Percentiles rank a stretch among this genome's conserved stretches.
These are phyloP conservation scores for Netelia melanura DNA, from an alignment of 2,888 invertebrate species.

Conservation along the genomic window DNA sequence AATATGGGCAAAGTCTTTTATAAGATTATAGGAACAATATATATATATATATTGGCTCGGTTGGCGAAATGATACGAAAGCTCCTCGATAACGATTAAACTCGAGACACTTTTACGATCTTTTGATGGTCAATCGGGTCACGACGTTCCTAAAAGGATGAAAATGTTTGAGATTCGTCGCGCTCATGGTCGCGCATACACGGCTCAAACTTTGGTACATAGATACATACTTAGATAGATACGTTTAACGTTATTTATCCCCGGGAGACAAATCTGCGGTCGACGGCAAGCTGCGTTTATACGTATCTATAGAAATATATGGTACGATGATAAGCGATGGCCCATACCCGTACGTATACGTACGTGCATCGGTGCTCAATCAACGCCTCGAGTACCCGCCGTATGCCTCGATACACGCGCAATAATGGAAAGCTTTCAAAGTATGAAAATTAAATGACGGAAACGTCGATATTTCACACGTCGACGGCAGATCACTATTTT, in stretches of 20 bases:
- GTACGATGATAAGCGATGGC: too few species aligned
- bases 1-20: neutral
- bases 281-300: slow-evolving; percentile 23
- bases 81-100: slow-evolving; percentile 49
- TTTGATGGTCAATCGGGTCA: slow-evolving; percentile 43
- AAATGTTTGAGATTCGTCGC: slow-evolving; percentile 42
- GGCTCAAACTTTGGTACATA: neutral
- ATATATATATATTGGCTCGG: slow-evolving; percentile 6
- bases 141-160: slow-evolving; percentile 23
- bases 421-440: slow-evolving; percentile 1
- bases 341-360: too few species aligned
- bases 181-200: neutral
- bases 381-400: too few species aligned
- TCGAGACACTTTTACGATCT: slow-evolving; percentile 47
- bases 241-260: neutral
- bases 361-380: too few species aligned
- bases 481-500: slow-evolving; percentile 30
- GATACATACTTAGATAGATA: neutral
- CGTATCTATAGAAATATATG: neutral
- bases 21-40: neutral
- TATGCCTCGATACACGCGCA: neutral
- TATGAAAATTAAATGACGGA: slow-evolving; percentile 45
- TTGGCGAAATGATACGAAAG: slow-evolving; percentile 20
- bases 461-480: slow-evolving; percentile 46
- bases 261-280: slow-evolving; percentile 15